Evolutionary conservation across 2,113 vertebrate genomes (phyloP).

Genomic region (Hippocampus comes): DNA sequence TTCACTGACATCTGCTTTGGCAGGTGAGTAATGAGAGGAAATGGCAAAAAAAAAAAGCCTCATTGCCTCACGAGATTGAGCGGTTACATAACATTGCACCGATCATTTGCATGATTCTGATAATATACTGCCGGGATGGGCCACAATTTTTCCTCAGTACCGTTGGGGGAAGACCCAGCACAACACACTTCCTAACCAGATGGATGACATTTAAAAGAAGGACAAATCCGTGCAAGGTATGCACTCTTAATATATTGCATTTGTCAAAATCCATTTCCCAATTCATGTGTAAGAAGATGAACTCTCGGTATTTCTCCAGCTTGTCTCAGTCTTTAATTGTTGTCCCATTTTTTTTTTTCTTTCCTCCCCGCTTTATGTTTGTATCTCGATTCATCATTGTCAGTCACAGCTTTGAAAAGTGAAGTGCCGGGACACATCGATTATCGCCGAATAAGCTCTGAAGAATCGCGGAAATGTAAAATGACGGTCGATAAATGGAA

Average conservation of each 20-base stretch:
- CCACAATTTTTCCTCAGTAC: too few relatives aligned
- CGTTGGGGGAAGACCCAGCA: too few relatives aligned
- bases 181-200: too few relatives aligned
- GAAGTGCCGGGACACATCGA: slow-evolving; percentile 47
- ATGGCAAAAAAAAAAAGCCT: slow-evolving; percentile 56
- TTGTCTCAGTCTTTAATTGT: slow-evolving; percentile 16
- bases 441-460: slow-evolving; percentile 43
- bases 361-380: slow-evolving; percentile 11
- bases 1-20: slow-evolving; percentile 5
- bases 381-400: slow-evolving; percentile 60
- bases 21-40: slow-evolving; percentile 63
- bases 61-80: slow-evolving; percentile 31
- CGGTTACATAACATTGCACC: not conserved
- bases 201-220: too few relatives aligned
- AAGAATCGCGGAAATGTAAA: slow-evolving; percentile 55
- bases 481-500: slow-evolving; percentile 59
- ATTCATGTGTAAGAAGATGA: too few relatives aligned
- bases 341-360: not conserved
- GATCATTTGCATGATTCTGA: not conserved
- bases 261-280: not conserved
- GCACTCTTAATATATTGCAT: too few relatives aligned
- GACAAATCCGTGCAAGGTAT: too few relatives aligned
- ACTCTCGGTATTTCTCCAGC: slow-evolving; percentile 27
- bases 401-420: slow-evolving; percentile 57
- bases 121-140: too few relatives aligned